Conservation (phyloP, 1,140 invertebrate genomes). For the Coptotermes formosanus region DNA sequence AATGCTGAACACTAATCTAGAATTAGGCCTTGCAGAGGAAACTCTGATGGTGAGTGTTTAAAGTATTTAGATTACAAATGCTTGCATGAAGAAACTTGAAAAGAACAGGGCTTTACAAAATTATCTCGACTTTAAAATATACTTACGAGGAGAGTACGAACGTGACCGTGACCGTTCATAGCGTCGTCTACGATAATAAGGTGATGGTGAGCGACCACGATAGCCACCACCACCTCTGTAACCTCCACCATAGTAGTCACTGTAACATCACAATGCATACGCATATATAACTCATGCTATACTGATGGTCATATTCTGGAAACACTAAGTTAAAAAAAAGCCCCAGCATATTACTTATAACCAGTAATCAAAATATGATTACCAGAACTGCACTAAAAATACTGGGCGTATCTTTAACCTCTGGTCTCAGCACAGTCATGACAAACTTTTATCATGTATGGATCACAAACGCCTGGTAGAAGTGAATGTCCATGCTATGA, state of each 20-base stretch:
- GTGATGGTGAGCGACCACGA: constrained; percentile 48
- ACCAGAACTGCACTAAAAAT: too few relatives aligned
- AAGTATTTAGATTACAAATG: not conserved
- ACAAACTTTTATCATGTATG: too few relatives aligned
- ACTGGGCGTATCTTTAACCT: too few relatives aligned
- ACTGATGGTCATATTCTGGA: too few relatives aligned
- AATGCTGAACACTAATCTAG: not conserved
- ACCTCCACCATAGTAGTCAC: constrained; percentile 31
- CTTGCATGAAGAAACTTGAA: not conserved
- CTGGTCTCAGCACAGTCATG: too few relatives aligned
- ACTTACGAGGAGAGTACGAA: constrained; percentile 56
- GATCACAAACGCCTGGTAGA: too few relatives aligned
- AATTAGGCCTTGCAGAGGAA: not conserved
- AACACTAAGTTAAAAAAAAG: too few relatives aligned
- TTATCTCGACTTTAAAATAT: not conserved
- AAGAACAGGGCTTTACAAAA: not conserved
- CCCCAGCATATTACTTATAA: too few relatives aligned
- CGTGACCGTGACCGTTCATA: constrained; percentile 52
- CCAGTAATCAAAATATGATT: too few relatives aligned
- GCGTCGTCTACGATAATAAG: constrained; percentile 45
- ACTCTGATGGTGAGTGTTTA: not conserved
- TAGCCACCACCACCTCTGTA: constrained; percentile 30
- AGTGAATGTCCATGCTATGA: too few relatives aligned
- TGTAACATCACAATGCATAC: constrained; percentile 9
- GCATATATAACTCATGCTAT: too few relatives aligned